phyloP scores from a whole-genome alignment of 2,888 invertebrate genomes.

The Tachina fera region DNA sequence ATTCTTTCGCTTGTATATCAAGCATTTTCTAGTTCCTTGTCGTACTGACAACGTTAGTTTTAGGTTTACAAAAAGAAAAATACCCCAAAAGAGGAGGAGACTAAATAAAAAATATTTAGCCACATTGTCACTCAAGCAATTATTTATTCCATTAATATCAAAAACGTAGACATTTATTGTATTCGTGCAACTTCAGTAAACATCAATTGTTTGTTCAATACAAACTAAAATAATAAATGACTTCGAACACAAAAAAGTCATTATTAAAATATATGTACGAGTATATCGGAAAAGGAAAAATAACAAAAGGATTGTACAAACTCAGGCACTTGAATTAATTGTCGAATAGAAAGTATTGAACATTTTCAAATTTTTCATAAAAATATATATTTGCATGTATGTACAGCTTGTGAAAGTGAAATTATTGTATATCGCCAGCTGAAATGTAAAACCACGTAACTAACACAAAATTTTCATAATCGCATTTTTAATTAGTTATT shows the following conservation, averaged over 20 bases:
- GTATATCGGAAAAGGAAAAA: neutral
- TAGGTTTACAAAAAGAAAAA: neutral
- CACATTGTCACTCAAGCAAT: constrained; percentile 14
- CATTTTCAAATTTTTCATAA: too few species aligned
- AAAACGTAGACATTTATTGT: constrained; percentile 39
- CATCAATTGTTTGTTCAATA: constrained; percentile 65
- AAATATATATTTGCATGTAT: too few species aligned
- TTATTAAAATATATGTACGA: constrained; percentile 5
- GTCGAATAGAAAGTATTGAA: neutral
- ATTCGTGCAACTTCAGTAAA: constrained; percentile 18
- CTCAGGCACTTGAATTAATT: constrained; percentile 13
- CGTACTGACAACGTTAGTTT: neutral
- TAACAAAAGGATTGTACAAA: constrained; percentile 1
- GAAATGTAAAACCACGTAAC: too few species aligned
- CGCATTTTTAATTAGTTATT: too few species aligned
- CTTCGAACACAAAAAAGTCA: constrained; percentile 23
- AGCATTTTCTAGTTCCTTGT: too few species aligned
- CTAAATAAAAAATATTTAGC: constrained; percentile 7
- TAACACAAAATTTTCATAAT: too few species aligned
- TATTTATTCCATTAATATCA: constrained; percentile 9
- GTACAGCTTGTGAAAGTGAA: too few species aligned
- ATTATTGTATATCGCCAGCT: too few species aligned
- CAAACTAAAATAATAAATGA: constrained; percentile 38
- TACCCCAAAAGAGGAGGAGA: neutral
- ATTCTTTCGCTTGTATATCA: too few species aligned